Conservation (phyloP, 64 coral and sea anemone species). For the Porites australiensis region DNA sequence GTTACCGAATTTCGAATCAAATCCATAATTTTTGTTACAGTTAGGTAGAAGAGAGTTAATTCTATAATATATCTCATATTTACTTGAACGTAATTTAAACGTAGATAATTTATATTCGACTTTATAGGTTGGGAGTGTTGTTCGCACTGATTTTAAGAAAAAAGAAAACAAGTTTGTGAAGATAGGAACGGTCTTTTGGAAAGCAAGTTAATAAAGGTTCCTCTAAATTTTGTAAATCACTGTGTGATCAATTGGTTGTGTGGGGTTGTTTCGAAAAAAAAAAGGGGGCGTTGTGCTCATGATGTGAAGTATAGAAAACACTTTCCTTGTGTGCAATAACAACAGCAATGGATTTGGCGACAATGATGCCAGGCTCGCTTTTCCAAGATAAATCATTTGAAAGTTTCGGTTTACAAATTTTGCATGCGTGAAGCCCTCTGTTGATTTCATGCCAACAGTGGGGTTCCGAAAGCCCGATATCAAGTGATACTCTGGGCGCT, state of each 20-base stretch:
- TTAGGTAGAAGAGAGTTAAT: slow-evolving; percentile 83
- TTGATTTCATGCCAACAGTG: slow-evolving; percentile 62
- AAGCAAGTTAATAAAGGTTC: slow-evolving; percentile 53
- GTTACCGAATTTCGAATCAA: slow-evolving; percentile 87
- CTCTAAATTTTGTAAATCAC: slow-evolving; percentile 41
- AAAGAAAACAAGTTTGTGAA: slow-evolving; percentile 28
- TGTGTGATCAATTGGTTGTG: not conserved
- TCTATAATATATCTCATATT: slow-evolving; percentile 89
- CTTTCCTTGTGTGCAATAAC: slow-evolving; percentile 30
- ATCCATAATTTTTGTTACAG: slow-evolving; percentile 92
- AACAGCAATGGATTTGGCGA: not conserved
- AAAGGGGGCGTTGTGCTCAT: slow-evolving; percentile 3
- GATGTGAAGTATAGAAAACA: not conserved
- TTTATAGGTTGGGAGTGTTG: slow-evolving; percentile 20
- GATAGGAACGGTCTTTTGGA: slow-evolving; percentile 49
- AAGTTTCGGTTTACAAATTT: slow-evolving; percentile 81
- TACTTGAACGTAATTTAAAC: slow-evolving; percentile 75
- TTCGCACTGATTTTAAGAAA: slow-evolving; percentile 36
- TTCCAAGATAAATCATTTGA: not conserved
- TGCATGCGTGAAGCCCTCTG: slow-evolving; percentile 67
- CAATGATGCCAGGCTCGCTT: slow-evolving; percentile 22
- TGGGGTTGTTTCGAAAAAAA: not conserved
- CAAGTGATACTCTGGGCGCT: not conserved
- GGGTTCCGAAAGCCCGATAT: slow-evolving; percentile 42
- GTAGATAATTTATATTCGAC: slow-evolving; percentile 94